Conservation (phyloP, 2,113 vertebrate genomes). For the Periophthalmus modestus region DNA sequence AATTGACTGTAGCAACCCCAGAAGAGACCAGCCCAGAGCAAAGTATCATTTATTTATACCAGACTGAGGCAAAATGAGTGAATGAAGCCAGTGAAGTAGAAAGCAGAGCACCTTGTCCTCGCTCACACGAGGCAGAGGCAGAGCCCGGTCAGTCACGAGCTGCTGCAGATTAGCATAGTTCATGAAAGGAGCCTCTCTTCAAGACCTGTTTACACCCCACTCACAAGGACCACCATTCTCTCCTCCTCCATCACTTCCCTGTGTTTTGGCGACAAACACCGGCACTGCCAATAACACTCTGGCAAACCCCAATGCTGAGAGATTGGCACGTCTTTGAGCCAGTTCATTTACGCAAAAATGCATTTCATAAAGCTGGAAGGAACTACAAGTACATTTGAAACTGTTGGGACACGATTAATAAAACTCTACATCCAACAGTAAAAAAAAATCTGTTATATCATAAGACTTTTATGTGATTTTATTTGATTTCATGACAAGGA, state of each 20-base stretch:
- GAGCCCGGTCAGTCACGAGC: constrained; percentile 60
- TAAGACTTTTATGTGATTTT: no score
- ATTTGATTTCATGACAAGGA: no score
- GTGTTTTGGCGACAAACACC: constrained; percentile 45
- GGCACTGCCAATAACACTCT: constrained; percentile 53
- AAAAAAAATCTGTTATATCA: neutral
- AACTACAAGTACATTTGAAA: constrained; percentile 6
- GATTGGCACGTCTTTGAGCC: constrained; percentile 38
- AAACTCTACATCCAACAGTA: neutral
- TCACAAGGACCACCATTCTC: constrained; percentile 56
- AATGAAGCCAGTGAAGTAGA: constrained; percentile 37
- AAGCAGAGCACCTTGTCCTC: constrained; percentile 26
- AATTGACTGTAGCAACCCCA: neutral
- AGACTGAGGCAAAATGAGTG: neutral
- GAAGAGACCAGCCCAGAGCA: neutral
- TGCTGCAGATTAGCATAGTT: constrained; percentile 70
- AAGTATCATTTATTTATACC: neutral
- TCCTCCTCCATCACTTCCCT: constrained; percentile 51
- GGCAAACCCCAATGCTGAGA: constrained; percentile 41
- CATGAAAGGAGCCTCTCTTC: constrained; percentile 75
- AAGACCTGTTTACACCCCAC: constrained; percentile 63
- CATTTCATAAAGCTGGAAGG: constrained; percentile 21
- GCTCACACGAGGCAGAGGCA: constrained; percentile 29
- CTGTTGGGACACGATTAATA: neutral
- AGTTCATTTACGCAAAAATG: constrained; percentile 42